Conservation (phyloP, 2,113 vertebrate species). For the Hyperoodon ampullatus region DNA sequence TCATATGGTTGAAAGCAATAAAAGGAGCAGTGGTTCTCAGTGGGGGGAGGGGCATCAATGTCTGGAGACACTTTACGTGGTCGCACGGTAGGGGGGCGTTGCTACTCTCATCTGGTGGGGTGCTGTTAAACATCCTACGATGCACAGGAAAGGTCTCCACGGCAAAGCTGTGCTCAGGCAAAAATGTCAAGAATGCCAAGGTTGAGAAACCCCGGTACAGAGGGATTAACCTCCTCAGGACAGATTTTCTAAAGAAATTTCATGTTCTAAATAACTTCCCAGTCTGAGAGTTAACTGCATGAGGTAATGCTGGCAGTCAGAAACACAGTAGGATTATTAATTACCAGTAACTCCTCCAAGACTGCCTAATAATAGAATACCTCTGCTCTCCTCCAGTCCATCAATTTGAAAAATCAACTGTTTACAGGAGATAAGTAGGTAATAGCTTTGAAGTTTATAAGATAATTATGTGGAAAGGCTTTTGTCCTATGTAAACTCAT, state of each 20-base stretch:
- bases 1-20: neutral
- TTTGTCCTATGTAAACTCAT: slow-evolving; percentile 21
- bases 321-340: slow-evolving; percentile 42
- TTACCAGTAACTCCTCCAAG: slow-evolving; percentile 39
- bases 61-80: neutral
- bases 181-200: slow-evolving; percentile 23
- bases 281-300: neutral
- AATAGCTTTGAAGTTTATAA: slow-evolving; percentile 34
- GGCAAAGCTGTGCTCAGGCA: neutral
- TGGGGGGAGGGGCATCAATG: neutral
- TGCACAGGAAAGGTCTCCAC: neutral
- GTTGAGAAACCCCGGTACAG: slow-evolving; percentile 5
- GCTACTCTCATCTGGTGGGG: neutral
- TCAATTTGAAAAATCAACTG: slow-evolving; percentile 38
- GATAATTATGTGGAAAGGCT: slow-evolving; percentile 31
- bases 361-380: slow-evolving; percentile 24
- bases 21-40: neutral
- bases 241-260: slow-evolving; percentile 53
- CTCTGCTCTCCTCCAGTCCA: neutral
- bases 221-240: neutral
- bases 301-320: neutral
- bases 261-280: slow-evolving; percentile 37
- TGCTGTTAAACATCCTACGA: neutral
- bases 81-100: neutral
- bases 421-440: slow-evolving; percentile 1